Base-by-base conservation (phyloP, 2,888 invertebrate genomes). In the Drosophila tanythrix region DNA sequence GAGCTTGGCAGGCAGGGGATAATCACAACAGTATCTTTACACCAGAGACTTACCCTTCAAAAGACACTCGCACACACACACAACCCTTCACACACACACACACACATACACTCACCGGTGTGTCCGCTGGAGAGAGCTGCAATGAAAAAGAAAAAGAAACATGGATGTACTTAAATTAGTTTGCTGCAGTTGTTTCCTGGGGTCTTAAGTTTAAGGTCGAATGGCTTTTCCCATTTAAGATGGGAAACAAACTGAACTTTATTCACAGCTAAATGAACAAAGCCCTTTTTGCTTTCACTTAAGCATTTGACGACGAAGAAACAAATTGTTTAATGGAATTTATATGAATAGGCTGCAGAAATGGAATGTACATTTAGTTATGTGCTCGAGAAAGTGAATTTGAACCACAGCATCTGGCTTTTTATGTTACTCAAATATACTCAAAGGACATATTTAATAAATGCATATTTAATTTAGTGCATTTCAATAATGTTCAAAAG, bases 71-170 rank as follows among this genome's bases (percentile, higher is more conserved):
- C 0, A 13, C 43, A 21, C 21, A 21, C 21, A 52, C 33, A 33
- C 10, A 33, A 33, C 33, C 33, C 33, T 10, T 33, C 43, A 21
- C 21, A 21, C 21, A 43, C 57, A 69, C 57, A 50, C 64, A 46
- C 59, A 25, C 21, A 55, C 25, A 5, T 38, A 33, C 33, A 35
- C 50, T 27, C 78, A 43, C 74, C 53, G 33, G 88, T 83, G 86
- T 77, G 73, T 88, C 84, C 88, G 83, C 88, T 76, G 81, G 85
- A 79, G 74, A 79, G 85, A 79, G 74, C 80, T 78, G 83, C 68
- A 80, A 85, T 71, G 73, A 76, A 70, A 62, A 61, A 21, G 6
- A 35, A 13, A 8, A 40, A 29, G 40, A 72, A 64, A 68, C 73
- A 76, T 85, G 74, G 50, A 68, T 68, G 68, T 77, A 88, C 86